Evolutionary conservation across 2,888 invertebrate species (phyloP), one percentile per base, ranked within the genome.

Genomic region (Andrena bicolor): DNA sequence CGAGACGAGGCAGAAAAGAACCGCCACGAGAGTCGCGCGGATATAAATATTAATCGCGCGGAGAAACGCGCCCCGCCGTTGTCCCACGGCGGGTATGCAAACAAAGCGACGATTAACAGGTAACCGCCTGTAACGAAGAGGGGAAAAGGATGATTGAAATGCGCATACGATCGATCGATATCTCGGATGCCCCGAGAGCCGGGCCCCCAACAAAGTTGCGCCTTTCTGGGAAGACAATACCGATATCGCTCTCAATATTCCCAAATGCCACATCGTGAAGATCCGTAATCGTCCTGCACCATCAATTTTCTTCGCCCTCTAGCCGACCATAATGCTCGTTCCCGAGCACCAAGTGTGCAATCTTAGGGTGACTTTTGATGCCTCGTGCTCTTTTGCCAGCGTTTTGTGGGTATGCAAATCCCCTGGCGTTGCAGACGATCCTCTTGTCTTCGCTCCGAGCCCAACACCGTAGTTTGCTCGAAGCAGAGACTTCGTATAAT

Each of bases 1-100:
- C 20, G 60, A 23, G 28, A 32, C 7, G 28, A 7, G 48, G 23
- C 2, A 3, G 7, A 28, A 30, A 16, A 10, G 35, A 8, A 13
- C n/a, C 63, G 23, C 7, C 20, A 10, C n/a, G n/a, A 41, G 8
- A 28, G 48, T n/a, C 51, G n/a, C 13, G 16, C 4, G 35, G 13
- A 35, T 53, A 56, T 20, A 56, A 73, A 56, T 53, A 53, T 35
- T 53, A 28, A 73, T 56, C 28, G 35, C 56, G 13, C 23, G 41
- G 8, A 16, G 7, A 13, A 2, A 8, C 30, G n/a, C 23, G 56
- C 4, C 41, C 41, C 20, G 56, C 3, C 3, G 69, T 5, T 3
- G 53, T 28, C 13, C n/a, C 26, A 6, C 56, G 26, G 41, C 16
- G 51, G 5, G 51, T n/a, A 2, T 16, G 32, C 20, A 26, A 51